These are phyloP conservation scores for Periophthalmus modestus DNA, from an alignment of 2,113 vertebrate genomes.

Conservation along the genomic window DNA sequence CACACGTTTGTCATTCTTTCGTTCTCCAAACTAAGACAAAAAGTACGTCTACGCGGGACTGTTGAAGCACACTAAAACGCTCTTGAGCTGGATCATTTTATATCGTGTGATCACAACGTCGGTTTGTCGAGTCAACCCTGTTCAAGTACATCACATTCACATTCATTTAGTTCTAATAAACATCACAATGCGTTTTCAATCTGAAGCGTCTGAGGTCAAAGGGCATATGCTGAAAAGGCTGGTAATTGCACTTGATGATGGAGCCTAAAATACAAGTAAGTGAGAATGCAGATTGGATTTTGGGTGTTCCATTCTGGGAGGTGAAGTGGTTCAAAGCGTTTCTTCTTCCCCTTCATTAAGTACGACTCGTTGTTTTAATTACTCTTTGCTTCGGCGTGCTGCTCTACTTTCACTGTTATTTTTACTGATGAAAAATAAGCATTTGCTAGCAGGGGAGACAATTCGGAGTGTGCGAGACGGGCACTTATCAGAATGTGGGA, in stretches of 20 bases:
- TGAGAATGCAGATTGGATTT: slow-evolving; percentile 68
- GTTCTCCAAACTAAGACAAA: too few relatives aligned
- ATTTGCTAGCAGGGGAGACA: slow-evolving; percentile 49
- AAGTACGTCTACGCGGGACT: too few relatives aligned
- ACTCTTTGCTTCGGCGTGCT: slow-evolving; percentile 59
- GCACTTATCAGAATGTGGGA: slow-evolving; percentile 22
- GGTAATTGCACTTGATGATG: slow-evolving; percentile 62
- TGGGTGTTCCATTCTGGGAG: slow-evolving; percentile 56
- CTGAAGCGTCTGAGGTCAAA: slow-evolving; percentile 1
- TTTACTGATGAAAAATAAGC: slow-evolving; percentile 63
- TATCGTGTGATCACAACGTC: background rate
- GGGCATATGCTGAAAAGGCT: slow-evolving; percentile 36
- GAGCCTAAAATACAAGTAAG: slow-evolving; percentile 60
- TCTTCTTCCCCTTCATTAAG: slow-evolving; percentile 73
- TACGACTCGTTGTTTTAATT: slow-evolving; percentile 76
- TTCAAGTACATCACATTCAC: background rate
- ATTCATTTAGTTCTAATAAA: slow-evolving; percentile 19
- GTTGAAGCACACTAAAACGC: too few relatives aligned
- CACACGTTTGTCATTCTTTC: too few relatives aligned
- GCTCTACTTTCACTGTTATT: slow-evolving; percentile 72
- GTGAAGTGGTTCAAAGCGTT: slow-evolving; percentile 72
- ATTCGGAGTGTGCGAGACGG: slow-evolving; percentile 37
- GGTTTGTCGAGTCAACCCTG: background rate
- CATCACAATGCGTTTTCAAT: slow-evolving; percentile 17
- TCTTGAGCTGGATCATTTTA: background rate